Percentiles rank a stretch among this genome's conserved stretches.
Conservation (phyloP, 2,888 invertebrate species). For the Mellilla xanthometata region DNA sequence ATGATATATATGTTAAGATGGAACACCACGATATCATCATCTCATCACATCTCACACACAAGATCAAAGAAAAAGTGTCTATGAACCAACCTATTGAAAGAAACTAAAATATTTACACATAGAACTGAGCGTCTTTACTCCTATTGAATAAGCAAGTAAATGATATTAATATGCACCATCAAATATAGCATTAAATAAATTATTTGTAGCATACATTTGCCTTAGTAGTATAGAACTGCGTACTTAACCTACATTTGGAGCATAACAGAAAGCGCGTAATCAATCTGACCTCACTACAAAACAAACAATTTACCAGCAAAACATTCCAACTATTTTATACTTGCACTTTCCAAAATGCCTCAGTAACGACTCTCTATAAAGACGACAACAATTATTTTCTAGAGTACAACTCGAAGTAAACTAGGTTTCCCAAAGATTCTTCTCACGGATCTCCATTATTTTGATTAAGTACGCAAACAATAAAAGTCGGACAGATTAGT, state of each 20-base stretch:
- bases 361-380: neutral
- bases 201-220: no score
- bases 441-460: slow-evolving; percentile 24
- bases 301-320: neutral
- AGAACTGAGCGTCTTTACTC: no score
- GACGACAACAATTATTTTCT: slow-evolving; percentile 9
- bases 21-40: no score
- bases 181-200: no score
- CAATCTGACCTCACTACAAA: neutral
- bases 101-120: no score
- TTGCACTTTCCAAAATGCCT: slow-evolving; percentile 5
- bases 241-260: neutral
- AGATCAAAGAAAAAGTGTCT: no score
- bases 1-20: no score
- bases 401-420: slow-evolving; percentile 4
- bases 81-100: no score
- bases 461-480: neutral
- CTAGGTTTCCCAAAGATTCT: slow-evolving; percentile 12
- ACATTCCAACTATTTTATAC: neutral
- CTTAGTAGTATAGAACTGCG: no score
- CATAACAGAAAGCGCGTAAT: neutral
- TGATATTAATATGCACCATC: no score
- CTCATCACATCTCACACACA: no score
- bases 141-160: no score
- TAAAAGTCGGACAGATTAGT: slow-evolving; percentile 1